phyloP scores from a whole-genome alignment of 2,113 vertebrate species.

The Rallus limicola region DNA sequence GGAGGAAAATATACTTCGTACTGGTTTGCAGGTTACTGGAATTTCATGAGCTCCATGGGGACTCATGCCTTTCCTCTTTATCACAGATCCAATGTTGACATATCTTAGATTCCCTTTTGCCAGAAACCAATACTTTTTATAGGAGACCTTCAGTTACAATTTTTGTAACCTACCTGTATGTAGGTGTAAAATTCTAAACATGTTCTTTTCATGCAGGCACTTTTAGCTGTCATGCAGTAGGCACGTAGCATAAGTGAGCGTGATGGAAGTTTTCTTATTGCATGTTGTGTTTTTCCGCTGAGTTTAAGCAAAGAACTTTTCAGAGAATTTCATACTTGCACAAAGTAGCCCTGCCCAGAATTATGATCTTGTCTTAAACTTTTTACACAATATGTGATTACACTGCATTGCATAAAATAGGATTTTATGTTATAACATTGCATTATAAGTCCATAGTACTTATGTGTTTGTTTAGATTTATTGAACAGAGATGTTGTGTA shows the following conservation, averaged over 20 bases:
- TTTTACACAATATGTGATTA: constrained; percentile 35
- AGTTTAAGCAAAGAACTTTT: background rate
- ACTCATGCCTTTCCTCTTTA: background rate
- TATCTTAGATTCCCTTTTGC: background rate
- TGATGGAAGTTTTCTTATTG: background rate
- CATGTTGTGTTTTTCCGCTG: background rate
- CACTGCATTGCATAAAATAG: background rate
- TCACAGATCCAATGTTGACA: background rate
- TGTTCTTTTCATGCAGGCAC: background rate
- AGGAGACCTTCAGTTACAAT: background rate
- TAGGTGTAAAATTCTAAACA: background rate
- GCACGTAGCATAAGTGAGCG: background rate
- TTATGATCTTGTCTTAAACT: constrained; percentile 36
- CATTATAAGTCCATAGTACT: constrained; percentile 42
- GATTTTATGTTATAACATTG: constrained; percentile 23
- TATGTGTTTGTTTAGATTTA: constrained; percentile 48
- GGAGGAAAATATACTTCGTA: background rate
- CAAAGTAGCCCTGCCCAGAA: constrained; percentile 22
- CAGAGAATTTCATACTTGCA: background rate
- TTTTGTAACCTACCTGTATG: background rate
- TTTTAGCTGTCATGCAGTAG: background rate
- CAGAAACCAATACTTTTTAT: background rate
- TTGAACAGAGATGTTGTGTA: constrained; percentile 45
- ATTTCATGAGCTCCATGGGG: background rate
- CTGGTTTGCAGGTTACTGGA: background rate